Base-by-base conservation (phyloP, 2,113 vertebrate species). In the Microcebus murinus region DNA sequence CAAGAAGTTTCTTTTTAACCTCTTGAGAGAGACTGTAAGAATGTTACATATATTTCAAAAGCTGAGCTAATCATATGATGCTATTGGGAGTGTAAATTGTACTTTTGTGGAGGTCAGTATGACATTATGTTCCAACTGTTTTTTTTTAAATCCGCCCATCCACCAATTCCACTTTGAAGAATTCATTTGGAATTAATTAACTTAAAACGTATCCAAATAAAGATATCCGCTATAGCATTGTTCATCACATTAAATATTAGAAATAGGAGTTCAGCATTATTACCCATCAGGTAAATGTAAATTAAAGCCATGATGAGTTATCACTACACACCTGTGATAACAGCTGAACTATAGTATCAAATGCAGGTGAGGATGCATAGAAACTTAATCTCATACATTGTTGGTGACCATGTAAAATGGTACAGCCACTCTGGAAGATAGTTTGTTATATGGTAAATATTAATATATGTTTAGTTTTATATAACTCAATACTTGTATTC, bases 201-300 rank as follows among this genome's bases (percentile, higher is more conserved):
- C 42, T 92, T 92, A 57, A 63, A 95, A 82, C 61, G 59, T 76
- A 61, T 77, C 17, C 68, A 87, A 89, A 57, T 79, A 59, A 70
- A 83, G 67, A 27, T 65, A 39, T 13, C 27, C 25, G 39, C 45
- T 52, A 2, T 76, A 63, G 42, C 65, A 85, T 67, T 92, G 14
- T 74, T 59, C 31, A 57, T 92, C 17, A 8, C 21, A 48, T 63
- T 34, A 95, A 90, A 95, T 79, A 67, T 50, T 77, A 94, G 65
- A 81, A 77, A 84, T 48, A 77, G 21, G 79, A 74, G 6, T 86
- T 93, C 20, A 83, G 23, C 8, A 71, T 97, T 21, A 25, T 67
- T 96, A 85, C 77, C 86, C 20, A 42, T 42, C 87, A 85, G 31
- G 17, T 34, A 95, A 96, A 80, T 55, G 15, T 6, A 80, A 48